Evolutionary conservation across 2,113 vertebrate species (phyloP), one percentile per base, ranked within the genome.

Genomic region (Podarcis raffonei): DNA sequence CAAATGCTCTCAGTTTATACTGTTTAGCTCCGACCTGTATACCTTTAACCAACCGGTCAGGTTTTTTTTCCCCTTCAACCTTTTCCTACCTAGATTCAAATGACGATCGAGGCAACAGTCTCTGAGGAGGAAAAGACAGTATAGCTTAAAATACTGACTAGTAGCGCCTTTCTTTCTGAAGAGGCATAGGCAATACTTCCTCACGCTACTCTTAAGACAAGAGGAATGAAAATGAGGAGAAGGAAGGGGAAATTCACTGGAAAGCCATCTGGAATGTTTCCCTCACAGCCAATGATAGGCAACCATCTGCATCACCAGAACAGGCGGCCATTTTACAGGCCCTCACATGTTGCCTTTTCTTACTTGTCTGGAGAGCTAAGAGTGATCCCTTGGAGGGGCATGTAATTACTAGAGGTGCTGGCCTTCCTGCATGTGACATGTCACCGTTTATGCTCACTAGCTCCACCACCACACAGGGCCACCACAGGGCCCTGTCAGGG

Each of bases 301-400:
- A 78, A 80, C 48, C 0, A n/a, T 42, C 84, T 89, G 66, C 1
- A 2, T 42, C 92, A 80, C 87, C 85, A 7, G 85, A 89, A 80
- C 57, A 86, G 84, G 89, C 71, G 89, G 87, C 53, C 85, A 85
- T 84, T 90, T 87, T 65, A 81, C 72, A 90, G 89, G 83, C 76
- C 35, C 83, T 85, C 87, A 82, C 88, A 35, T 4, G 35, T 9
- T 81, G 75, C 85, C 85, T 87, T 87, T 89, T 59, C 5, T 9
- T 87, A 86, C 2, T 15, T 72, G 68, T 71, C 82, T 83, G 83
- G 89, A 89, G 80, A 39, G 84, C 57, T 85, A 23, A 25, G 66
- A 74, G 3, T 1, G 72, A 84, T 91, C 88, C 93, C 93, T 42
- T 3, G 15, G 42, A 0, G 59, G 79, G 89, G 32, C 48, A 84